These are phyloP conservation scores for Shinisaurus crocodilurus DNA, from an alignment of 2,113 vertebrate genomes.

Conservation along the genomic window DNA sequence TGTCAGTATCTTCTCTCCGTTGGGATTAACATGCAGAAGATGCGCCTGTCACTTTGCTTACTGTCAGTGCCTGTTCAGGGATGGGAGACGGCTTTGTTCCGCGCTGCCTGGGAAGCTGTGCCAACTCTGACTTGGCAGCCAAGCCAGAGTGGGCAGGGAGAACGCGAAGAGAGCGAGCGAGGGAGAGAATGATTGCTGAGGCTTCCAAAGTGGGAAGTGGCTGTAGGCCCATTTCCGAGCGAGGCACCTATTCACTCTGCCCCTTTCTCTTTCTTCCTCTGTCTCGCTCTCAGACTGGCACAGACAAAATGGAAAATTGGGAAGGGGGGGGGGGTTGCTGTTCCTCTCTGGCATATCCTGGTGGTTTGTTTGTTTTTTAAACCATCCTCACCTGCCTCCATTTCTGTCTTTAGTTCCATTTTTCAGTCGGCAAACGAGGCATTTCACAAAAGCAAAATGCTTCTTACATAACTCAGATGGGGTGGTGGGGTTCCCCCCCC, in stretches of 20 bases:
- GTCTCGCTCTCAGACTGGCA: slow-evolving; percentile 63
- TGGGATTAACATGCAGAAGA: slow-evolving; percentile 75
- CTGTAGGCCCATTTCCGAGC: slow-evolving; percentile 64
- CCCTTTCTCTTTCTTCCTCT: slow-evolving; percentile 46
- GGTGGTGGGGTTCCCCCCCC: background rate
- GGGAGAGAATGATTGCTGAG: slow-evolving; percentile 58
- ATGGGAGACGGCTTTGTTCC: slow-evolving; percentile 75
- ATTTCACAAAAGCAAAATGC: slow-evolving; percentile 35
- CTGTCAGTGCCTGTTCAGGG: slow-evolving; percentile 68
- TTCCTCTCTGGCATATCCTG: slow-evolving; percentile 66
- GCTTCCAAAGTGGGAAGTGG: slow-evolving; percentile 61
- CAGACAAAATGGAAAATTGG: slow-evolving; percentile 70
- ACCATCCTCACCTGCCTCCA: slow-evolving; percentile 37
- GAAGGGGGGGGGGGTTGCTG: slow-evolving; percentile 28
- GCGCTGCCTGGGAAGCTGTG: slow-evolving; percentile 67
- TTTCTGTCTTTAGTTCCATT: slow-evolving; percentile 30
- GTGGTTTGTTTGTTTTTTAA: slow-evolving; percentile 47
- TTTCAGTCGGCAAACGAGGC: slow-evolving; percentile 43
- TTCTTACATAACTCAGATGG: slow-evolving; percentile 18
- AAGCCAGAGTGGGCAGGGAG: slow-evolving; percentile 64
- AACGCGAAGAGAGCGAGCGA: slow-evolving; percentile 52
- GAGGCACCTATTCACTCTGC: slow-evolving; percentile 34
- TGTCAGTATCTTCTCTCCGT: slow-evolving; percentile 41
- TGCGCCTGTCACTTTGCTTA: slow-evolving; percentile 75
- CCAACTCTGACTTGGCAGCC: slow-evolving; percentile 73